phyloP scores from a whole-genome alignment of 2,113 vertebrate species.

The Thamnophis sirtalis region DNA sequence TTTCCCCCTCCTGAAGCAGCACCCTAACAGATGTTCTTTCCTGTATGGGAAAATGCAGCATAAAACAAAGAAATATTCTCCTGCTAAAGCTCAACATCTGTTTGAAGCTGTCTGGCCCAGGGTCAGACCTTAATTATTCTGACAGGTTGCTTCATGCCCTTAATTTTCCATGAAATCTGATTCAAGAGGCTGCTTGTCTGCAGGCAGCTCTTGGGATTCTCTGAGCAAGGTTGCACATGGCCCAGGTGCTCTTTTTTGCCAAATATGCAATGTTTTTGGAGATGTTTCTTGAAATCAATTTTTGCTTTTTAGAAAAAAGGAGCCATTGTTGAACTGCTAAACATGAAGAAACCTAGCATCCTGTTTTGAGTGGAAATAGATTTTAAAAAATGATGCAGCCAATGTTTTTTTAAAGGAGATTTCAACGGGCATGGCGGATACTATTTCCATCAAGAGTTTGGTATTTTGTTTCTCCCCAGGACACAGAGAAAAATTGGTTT shows the following conservation, averaged over 20 bases:
- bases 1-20: neutral
- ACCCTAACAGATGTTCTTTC: conserved; percentile 59
- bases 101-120: conserved; percentile 58
- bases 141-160: conserved; percentile 62
- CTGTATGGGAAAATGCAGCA: conserved; percentile 53
- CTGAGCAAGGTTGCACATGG: neutral
- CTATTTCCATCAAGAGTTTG: neutral
- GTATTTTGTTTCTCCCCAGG: neutral
- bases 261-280: neutral
- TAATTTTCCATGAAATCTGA: conserved; percentile 65
- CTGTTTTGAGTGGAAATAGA: neutral
- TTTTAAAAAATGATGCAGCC: neutral
- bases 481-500: neutral
- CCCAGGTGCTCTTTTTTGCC: neutral
- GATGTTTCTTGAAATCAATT: neutral
- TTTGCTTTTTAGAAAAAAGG: fast-evolving
- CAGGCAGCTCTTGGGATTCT: conserved; percentile 37
- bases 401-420: neutral
- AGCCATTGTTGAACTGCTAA: neutral
- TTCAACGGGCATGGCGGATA: neutral
- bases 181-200: conserved; percentile 42
- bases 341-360: neutral
- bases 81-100: conserved; percentile 61
- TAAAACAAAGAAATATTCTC: conserved; percentile 66
- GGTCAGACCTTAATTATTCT: conserved; percentile 55